Evolutionary conservation across 2,113 vertebrate genomes (phyloP), one percentile per base, ranked within the genome.

Genomic region (cattle (Bos taurus)): DNA sequence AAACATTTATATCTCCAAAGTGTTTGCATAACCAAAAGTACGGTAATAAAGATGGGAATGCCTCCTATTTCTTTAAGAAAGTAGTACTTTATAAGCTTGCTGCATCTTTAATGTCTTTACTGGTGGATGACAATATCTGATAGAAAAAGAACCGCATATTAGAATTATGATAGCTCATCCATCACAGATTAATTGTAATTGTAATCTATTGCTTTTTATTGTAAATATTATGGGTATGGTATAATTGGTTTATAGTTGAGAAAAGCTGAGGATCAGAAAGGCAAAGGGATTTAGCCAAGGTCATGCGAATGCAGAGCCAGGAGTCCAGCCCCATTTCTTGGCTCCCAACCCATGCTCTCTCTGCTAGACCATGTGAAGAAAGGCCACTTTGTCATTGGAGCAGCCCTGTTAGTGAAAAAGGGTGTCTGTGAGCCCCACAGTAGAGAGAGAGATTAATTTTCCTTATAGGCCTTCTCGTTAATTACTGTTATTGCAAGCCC

Each of bases 41-140:
- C 83, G 97, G 88, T 52, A 97, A 97, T 97, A 98, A 98, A 98
- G 97, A 99, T 98, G 98, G 98, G 98, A 98, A 98, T 96, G 98
- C 98, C 98, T 98, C 98, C 98, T 98, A 90, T 98, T 97, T 97
- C 97, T 98, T 98, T 95, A 96, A 96, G 98, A 98, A 98, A 98
- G 98, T 83, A 97, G 97, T 97, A 98, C 97, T 92, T 92, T 67
- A 92, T 92, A 98, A 98, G 97, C 97, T 82, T 90, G 96, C 85
- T 94, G 93, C 5, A 12, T 92, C 95, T 97, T 93, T 80, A 98
- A 98, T 91, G 97, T 96, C 97, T 98, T 98, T 96, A 98, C 98
- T 96, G 96, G 91, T 98, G 98, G 86, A 97, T 96, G 98, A 98
- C 97, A 97, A 90, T 0, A 86, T 16, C 28, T 52, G 84, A 96